These are phyloP conservation scores for Vanessa tameamea DNA, from an alignment of 1,140 invertebrate genomes.

Conservation along the genomic window DNA sequence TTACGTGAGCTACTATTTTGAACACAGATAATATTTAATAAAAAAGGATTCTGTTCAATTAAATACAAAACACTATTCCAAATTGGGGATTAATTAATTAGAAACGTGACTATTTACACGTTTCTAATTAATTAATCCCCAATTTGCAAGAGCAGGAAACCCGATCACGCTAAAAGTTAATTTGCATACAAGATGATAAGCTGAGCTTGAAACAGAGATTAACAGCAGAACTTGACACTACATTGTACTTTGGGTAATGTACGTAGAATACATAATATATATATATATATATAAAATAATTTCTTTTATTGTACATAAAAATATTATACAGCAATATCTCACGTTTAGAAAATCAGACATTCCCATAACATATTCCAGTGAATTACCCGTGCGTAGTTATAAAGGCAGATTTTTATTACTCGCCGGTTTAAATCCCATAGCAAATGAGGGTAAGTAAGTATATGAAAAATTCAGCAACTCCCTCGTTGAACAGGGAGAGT, in stretches of 20 bases:
- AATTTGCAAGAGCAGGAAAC: constrained; percentile 1
- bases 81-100: too few relatives aligned
- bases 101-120: too few relatives aligned
- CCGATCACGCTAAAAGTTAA: constrained; percentile 12
- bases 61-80: not conserved
- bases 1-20: too few relatives aligned
- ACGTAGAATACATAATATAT: not conserved
- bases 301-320: too few relatives aligned
- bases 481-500: not conserved
- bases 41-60: too few relatives aligned
- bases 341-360: not conserved
- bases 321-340: not conserved
- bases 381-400: constrained; percentile 24
- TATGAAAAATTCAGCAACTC: constrained; percentile 36
- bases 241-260: constrained; percentile 13
- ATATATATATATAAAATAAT: too few relatives aligned
- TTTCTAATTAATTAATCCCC: not conserved
- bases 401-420: constrained; percentile 34
- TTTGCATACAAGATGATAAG: constrained; percentile 29
- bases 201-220: constrained; percentile 21
- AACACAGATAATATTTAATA: too few relatives aligned
- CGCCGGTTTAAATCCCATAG: constrained; percentile 18
- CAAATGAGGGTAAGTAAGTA: constrained; percentile 25
- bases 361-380: constrained; percentile 6
- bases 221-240: constrained; percentile 21